Evolutionary conservation across 2,888 invertebrate species (phyloP), one percentile per base, ranked within the genome.

Genomic region (Cordylochernes scorpioides): DNA sequence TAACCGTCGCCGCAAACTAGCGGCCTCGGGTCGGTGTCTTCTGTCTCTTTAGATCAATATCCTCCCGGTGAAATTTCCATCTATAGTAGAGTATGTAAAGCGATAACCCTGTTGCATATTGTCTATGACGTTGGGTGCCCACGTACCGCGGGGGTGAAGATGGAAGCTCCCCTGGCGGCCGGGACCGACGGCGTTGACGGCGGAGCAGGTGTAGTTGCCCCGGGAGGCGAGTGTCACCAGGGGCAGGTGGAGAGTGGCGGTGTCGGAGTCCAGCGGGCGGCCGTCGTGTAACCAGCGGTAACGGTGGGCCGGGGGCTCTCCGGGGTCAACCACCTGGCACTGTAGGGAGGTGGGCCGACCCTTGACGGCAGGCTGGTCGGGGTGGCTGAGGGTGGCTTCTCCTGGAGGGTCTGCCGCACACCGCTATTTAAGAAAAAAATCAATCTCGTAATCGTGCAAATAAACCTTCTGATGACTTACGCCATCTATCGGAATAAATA

Each of bases 121-220:
- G n/a, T n/a, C n/a, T n/a, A n/a, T n/a, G n/a, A n/a, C n/a, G n/a
- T n/a, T n/a, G n/a, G n/a, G n/a, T n/a, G n/a, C n/a, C n/a, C n/a
- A 21, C 32, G 27, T 26, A 37, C 37, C 37, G 15, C 33, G 29
- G 3, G 31, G 30, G 10, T 26, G 25, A n/a, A 37, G 21, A 14
- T 28, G 27, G 15, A 27, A 15, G 6, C 24, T 31, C 7, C 39
- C 39, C 31, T 36, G 34, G 3, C 34, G 30, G 17, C 42, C 42
- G 4, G 36, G 29, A 1, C 86, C 86, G 1, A 77, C 80, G n/a
- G 70, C 67, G 52, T 77, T 84, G 52, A 65, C 64, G 0, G 80
- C 80, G 40, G 69, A 64, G 49, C 88, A 88, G 1, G 77, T 72
- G 58, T 78, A 84, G 59, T 77, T 78, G 45, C 75, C 74, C 36